Evolutionary conservation across 2,797 vertebrate genomes (phyloP).

Genomic region (Okamejei kenojei): DNA sequence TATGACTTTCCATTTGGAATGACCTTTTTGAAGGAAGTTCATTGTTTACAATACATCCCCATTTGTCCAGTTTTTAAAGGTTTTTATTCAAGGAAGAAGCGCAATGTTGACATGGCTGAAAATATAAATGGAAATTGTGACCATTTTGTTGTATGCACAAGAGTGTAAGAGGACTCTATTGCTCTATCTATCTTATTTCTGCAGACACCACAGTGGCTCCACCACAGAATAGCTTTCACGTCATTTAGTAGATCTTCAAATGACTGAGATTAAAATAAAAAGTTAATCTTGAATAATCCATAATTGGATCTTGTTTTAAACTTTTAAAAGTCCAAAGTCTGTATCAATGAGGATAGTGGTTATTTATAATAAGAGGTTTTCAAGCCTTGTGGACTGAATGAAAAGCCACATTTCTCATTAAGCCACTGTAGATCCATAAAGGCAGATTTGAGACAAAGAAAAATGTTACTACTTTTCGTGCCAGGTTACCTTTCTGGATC

Average conservation of each 20-base stretch:
- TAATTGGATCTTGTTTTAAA: not conserved
- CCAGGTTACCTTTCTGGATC: not conserved
- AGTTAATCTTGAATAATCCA: not conserved
- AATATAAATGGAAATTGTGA: not conserved
- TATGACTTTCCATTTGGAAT: slow-evolving; percentile 86
- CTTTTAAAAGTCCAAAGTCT: not conserved
- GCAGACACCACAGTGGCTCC: not conserved
- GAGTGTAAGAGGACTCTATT: not conserved
- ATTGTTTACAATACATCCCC: slow-evolving; percentile 68
- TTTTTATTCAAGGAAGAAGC: slow-evolving; percentile 47
- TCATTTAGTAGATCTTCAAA: not conserved
- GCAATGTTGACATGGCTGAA: not conserved
- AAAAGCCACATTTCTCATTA: not conserved
- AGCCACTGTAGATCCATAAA: not conserved
- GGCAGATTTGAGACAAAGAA: not conserved
- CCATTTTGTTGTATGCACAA: not conserved
- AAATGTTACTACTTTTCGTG: not conserved
- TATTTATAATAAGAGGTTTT: not conserved
- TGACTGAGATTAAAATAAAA: too few relatives aligned
- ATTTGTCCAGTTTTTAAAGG: slow-evolving; percentile 80
- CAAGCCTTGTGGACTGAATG: not conserved
- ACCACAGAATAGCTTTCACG: too few relatives aligned
- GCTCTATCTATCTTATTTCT: not conserved
- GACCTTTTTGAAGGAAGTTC: slow-evolving; percentile 55
- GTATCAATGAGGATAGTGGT: not conserved